Conservation (phyloP, 2,888 invertebrate species). For the Amblyjoppa fuscipennis region DNA sequence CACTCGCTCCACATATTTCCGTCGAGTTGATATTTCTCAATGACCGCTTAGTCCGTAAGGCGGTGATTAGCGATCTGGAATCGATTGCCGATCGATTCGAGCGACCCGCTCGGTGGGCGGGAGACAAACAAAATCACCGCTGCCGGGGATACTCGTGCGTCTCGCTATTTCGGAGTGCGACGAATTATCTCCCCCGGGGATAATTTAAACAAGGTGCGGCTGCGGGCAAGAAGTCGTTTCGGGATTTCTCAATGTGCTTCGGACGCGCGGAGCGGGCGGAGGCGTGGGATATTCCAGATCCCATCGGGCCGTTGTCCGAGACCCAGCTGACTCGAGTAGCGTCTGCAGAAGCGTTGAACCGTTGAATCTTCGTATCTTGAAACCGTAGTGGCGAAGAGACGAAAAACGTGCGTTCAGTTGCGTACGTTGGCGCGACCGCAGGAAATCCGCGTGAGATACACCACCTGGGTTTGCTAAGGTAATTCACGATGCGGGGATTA, state of each 20-base stretch:
- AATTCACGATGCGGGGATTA: no score
- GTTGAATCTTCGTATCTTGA: conserved; percentile 23
- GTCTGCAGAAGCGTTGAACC: conserved; percentile 56
- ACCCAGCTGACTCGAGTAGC: conserved; percentile 35
- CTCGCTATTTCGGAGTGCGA: conserved; percentile 38
- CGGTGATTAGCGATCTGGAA: conserved; percentile 24
- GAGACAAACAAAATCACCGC: neutral
- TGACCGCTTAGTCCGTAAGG: neutral
- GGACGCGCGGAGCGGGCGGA: neutral
- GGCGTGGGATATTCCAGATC: conserved; percentile 46
- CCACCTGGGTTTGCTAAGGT: no score
- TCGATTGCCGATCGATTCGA: conserved; percentile 6
- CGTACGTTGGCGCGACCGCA: neutral
- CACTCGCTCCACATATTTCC: neutral
- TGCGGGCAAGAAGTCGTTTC: conserved; percentile 37
- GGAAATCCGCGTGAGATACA: no score
- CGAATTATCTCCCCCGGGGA: conserved; percentile 32
- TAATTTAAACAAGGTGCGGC: conserved; percentile 58
- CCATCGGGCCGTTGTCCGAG: conserved; percentile 35
- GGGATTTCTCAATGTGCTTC: conserved; percentile 53
- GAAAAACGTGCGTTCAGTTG: conserved; percentile 1
- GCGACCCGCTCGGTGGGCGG: neutral
- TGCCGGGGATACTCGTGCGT: neutral
- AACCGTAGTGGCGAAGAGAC: neutral
- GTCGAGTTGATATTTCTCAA: conserved; percentile 32